Percentiles rank a stretch among this genome's conserved stretches.
Evolutionary conservation across 2,797 vertebrate species (phyloP).

Genomic region (Betta splendens): DNA sequence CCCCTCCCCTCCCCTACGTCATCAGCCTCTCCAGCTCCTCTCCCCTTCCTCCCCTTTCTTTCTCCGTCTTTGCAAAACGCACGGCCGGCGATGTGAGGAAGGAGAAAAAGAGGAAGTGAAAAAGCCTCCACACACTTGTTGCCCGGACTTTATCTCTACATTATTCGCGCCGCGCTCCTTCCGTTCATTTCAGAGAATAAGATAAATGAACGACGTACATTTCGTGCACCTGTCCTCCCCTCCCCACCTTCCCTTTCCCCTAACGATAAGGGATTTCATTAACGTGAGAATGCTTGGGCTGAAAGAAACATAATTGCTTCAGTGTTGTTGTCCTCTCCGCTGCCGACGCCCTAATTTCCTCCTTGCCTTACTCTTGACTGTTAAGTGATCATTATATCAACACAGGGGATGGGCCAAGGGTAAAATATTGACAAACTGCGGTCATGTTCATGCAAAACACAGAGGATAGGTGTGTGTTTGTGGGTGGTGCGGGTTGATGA

Average conservation of each 20-base stretch:
- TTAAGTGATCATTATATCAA: constrained; percentile 88
- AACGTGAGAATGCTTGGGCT: constrained; percentile 82
- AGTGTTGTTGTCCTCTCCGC: constrained; percentile 83
- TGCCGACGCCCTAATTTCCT: constrained; percentile 83
- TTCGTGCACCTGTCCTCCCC: constrained; percentile 83
- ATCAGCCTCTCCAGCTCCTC: constrained; percentile 47
- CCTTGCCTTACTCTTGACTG: constrained; percentile 84
- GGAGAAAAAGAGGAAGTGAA: constrained; percentile 11
- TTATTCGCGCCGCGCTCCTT: constrained; percentile 74
- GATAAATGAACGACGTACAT: constrained; percentile 84
- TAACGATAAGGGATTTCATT: constrained; percentile 87
- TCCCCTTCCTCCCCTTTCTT: constrained; percentile 50
- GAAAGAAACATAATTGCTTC: constrained; percentile 86
- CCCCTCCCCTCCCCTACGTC: constrained; percentile 35
- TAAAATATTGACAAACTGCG: constrained; percentile 84
- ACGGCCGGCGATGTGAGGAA: constrained; percentile 52
- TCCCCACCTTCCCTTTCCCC: constrained; percentile 76
- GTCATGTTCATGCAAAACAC: constrained; percentile 71
- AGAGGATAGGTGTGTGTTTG: constrained; percentile 35
- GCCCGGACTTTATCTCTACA: constrained; percentile 75
- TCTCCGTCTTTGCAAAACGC: constrained; percentile 54
- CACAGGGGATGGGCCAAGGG: constrained; percentile 80
- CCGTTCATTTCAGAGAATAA: constrained; percentile 79
- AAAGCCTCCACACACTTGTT: constrained; percentile 79
- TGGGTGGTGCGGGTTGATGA: constrained; percentile 27